Percentiles rank a stretch among this genome's conserved stretches.
Conservation (phyloP, 2,888 invertebrate species). For the Stegana nigrithorax region DNA sequence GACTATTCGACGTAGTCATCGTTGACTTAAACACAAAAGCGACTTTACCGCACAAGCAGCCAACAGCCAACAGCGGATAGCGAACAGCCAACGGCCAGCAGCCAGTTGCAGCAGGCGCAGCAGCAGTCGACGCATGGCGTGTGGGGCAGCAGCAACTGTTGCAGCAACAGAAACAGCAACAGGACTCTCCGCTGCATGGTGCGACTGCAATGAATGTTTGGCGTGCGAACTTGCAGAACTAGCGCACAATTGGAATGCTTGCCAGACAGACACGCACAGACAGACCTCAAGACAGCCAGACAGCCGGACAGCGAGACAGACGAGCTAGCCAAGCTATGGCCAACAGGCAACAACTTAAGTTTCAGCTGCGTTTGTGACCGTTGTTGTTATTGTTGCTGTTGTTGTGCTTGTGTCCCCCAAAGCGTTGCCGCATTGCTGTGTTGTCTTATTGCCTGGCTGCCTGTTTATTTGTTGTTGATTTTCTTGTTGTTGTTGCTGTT, state of each 20-base stretch:
- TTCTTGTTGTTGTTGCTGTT: no score
- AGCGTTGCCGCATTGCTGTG: neutral
- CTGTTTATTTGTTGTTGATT: no score
- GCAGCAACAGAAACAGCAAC: neutral
- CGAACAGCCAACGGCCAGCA: neutral
- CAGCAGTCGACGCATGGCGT: neutral
- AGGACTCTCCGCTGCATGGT: no score
- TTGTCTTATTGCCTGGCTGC: no score
- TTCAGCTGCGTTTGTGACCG: no score
- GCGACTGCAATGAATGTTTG: neutral
- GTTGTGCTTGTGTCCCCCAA: neutral
- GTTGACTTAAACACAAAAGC: constrained; percentile 50
- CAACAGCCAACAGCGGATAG: constrained; percentile 3
- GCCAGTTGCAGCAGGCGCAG: neutral
- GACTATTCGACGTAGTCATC: constrained; percentile 51
- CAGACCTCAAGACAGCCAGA: constrained; percentile 4
- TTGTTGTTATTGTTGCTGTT: neutral
- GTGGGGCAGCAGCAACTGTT: neutral
- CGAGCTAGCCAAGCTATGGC: constrained; percentile 11
- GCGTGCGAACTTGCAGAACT: constrained; percentile 26
- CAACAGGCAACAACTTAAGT: no score
- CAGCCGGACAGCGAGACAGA: constrained; percentile 40
- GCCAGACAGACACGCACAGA: constrained; percentile 5
- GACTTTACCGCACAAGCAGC: constrained; percentile 61
- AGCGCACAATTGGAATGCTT: neutral